Conservation (phyloP, 2,888 invertebrate genomes). For the Oscheius sp. region DNA sequence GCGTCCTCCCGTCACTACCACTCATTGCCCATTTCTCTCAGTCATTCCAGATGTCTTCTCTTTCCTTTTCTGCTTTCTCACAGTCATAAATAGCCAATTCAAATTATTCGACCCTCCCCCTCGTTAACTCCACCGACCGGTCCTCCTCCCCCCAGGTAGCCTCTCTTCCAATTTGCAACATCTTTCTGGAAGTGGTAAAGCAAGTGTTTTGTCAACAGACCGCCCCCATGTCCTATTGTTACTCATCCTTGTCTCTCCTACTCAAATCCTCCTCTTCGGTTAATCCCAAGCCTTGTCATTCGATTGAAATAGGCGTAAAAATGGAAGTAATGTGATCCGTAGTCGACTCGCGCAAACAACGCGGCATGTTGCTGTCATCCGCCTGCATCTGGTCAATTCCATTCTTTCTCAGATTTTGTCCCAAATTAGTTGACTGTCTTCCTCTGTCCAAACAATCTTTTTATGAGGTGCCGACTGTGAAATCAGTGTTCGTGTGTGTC, state of each 20-base stretch:
- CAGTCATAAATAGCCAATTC: too few species aligned
- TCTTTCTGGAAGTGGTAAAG: background rate
- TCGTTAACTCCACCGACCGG: conserved; percentile 9
- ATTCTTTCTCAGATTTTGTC: background rate
- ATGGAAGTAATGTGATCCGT: conserved; percentile 21
- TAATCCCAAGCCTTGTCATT: background rate
- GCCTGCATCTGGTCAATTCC: background rate
- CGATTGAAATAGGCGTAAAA: conserved; percentile 10
- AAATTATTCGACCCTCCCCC: background rate
- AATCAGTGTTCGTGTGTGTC: conserved; percentile 38
- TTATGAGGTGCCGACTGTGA: conserved; percentile 27
- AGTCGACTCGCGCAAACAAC: conserved; percentile 2
- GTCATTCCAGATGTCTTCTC: conserved; percentile 21
- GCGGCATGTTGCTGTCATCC: background rate
- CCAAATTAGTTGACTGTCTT: background rate
- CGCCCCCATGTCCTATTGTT: background rate
- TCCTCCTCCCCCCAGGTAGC: conserved; percentile 5
- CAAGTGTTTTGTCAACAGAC: conserved; percentile 13
- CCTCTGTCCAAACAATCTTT: conserved; percentile 5
- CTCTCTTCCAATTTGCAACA: too few species aligned
- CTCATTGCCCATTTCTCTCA: background rate
- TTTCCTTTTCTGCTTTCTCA: background rate
- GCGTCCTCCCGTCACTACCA: background rate
- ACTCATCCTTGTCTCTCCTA: background rate
- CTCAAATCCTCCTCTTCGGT: background rate